A percentile compares a stretch with the other conserved stretches of the same genome.
Conservation (phyloP, 2,888 invertebrate genomes). For the Cynaeus angustus region DNA sequence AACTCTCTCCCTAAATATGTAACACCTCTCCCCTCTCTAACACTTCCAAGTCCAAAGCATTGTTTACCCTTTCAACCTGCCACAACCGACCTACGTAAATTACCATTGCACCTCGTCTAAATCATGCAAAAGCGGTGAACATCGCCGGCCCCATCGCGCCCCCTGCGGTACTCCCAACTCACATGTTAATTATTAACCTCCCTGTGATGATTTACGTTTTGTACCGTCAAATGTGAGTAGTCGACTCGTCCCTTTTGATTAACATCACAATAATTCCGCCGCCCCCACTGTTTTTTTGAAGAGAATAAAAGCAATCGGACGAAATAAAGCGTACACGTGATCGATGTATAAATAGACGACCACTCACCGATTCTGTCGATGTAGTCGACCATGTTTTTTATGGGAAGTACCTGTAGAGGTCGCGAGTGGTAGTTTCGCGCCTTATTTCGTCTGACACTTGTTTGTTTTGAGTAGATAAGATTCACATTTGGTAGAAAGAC, state of each 20-base stretch:
- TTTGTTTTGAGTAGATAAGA: conserved; percentile 62
- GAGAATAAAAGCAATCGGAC: conserved; percentile 59
- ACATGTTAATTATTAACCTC: conserved; percentile 37
- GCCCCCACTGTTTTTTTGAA: conserved; percentile 38
- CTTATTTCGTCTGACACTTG: conserved; percentile 60
- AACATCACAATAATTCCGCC: conserved; percentile 25
- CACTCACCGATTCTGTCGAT: conserved; percentile 69
- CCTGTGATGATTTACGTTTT: conserved; percentile 25
- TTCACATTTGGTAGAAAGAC: conserved; percentile 67
- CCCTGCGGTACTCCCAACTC: conserved; percentile 34
- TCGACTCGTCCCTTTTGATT: conserved; percentile 28
- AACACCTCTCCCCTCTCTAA: no score
- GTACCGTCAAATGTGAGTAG: conserved; percentile 11
- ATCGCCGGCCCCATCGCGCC: conserved; percentile 2
- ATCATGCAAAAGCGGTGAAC: conserved; percentile 17
- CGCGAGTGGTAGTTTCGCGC: conserved; percentile 52
- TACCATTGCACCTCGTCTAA: conserved; percentile 16
- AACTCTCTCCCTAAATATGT: no score
- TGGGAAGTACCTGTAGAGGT: conserved; percentile 55
- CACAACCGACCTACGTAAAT: conserved; percentile 18
- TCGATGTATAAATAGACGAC: conserved; percentile 53
- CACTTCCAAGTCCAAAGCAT: background rate
- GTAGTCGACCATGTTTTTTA: conserved; percentile 65
- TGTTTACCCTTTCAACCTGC: conserved; percentile 14
- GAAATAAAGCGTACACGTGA: conserved; percentile 63